Evolutionary conservation across 2,888 invertebrate genomes (phyloP).

Genomic region (Caenorhabditis sp.): DNA sequence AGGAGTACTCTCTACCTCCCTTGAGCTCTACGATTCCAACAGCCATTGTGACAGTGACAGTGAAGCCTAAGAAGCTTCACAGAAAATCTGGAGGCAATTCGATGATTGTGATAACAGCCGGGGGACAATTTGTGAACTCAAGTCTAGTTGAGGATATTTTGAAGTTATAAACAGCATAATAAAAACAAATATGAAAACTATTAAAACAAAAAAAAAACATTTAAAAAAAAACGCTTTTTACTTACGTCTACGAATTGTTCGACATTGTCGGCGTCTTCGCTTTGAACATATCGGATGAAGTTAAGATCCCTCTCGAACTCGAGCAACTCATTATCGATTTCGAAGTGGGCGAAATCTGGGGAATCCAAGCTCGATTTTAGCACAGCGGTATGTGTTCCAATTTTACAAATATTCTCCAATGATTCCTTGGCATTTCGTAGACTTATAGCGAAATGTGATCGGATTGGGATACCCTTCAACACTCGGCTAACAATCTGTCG

Average conservation of each 20-base stretch:
- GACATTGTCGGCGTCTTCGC: constrained; percentile 70
- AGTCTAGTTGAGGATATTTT: constrained; percentile 27
- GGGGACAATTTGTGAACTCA: constrained; percentile 33
- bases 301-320: constrained; percentile 68
- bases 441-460: constrained; percentile 67
- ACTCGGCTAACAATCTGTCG: constrained; percentile 70
- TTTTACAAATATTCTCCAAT: constrained; percentile 56
- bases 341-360: constrained; percentile 54
- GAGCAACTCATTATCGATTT: constrained; percentile 64
- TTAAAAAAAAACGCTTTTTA: background rate
- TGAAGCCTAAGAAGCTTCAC: constrained; percentile 16
- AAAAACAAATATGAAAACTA: constrained; percentile 8
- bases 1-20: constrained; percentile 18
- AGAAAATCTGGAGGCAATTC: constrained; percentile 9
- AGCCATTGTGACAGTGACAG: constrained; percentile 11
- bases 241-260: constrained; percentile 68
- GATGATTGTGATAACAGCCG: background rate
- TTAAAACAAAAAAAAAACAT: background rate
- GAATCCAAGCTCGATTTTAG: constrained; percentile 40
- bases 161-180: constrained; percentile 4
- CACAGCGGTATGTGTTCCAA: constrained; percentile 46
- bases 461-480: constrained; percentile 69
- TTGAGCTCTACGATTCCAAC: background rate
- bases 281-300: constrained; percentile 68
- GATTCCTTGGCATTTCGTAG: constrained; percentile 69